Conservation (phyloP, 2,797 vertebrate species). For the Microcaecilia unicolor region DNA sequence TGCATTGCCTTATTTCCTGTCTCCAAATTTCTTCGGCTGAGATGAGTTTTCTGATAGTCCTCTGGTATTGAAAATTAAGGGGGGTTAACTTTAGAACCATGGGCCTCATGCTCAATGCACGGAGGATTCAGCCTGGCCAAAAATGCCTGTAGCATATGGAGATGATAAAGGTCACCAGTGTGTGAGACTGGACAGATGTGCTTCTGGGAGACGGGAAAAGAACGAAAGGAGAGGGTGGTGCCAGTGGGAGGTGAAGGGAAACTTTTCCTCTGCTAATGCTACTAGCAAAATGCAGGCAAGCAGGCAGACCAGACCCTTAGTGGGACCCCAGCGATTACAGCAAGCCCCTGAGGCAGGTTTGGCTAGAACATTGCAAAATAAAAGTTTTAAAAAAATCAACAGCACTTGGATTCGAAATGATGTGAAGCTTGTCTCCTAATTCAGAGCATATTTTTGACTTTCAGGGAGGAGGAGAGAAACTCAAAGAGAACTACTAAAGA, state of each 20-base stretch:
- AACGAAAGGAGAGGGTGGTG: conserved; percentile 34
- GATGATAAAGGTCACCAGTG: conserved; percentile 29
- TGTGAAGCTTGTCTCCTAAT: conserved; percentile 35
- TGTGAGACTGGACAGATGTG: conserved; percentile 45
- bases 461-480: not conserved
- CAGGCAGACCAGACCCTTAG: conserved; percentile 33
- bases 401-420: conserved; percentile 38
- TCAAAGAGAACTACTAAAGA: not conserved
- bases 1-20: no score
- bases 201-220: no score
- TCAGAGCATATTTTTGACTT: conserved; percentile 48
- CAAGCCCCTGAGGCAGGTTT: conserved; percentile 38
- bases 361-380: conserved; percentile 22
- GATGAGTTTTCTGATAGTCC: conserved; percentile 8
- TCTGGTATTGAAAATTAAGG: conserved; percentile 4
- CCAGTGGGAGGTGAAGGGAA: conserved; percentile 21
- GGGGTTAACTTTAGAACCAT: conserved; percentile 30
- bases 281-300: conserved; percentile 26
- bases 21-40: no score
- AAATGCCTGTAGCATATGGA: conserved; percentile 40
- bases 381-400: conserved; percentile 26
- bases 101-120: conserved; percentile 34
- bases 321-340: conserved; percentile 38
- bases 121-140: conserved; percentile 34
- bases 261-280: not conserved